Evolutionary conservation across 2,888 invertebrate species (phyloP).

Genomic region (Agrilus biguttatus): DNA sequence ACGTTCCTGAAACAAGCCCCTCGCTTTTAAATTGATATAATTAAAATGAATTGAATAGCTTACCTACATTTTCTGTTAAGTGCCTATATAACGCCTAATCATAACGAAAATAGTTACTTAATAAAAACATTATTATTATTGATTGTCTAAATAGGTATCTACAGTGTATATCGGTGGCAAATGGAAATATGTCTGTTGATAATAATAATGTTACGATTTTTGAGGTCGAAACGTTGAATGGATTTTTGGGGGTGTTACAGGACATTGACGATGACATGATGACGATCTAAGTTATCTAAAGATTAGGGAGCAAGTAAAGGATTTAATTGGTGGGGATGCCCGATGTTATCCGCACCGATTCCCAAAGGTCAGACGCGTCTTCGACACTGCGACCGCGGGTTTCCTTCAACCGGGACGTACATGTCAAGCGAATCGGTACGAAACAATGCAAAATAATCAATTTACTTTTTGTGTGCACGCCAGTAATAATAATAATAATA

Average conservation of each 20-base stretch:
- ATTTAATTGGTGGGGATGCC: slow-evolving; percentile 31
- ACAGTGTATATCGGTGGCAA: too few relatives aligned
- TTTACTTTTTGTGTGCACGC: slow-evolving; percentile 1
- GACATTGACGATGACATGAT: slow-evolving; percentile 8
- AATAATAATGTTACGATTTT: too few relatives aligned
- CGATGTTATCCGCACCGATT: slow-evolving; percentile 40
- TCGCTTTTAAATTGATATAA: too few relatives aligned
- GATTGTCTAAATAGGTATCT: too few relatives aligned
- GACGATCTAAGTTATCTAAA: neutral
- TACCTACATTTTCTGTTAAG: too few relatives aligned
- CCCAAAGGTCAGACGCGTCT: slow-evolving; percentile 33
- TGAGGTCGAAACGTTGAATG: neutral
- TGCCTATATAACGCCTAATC: too few relatives aligned
- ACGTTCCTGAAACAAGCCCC: too few relatives aligned
- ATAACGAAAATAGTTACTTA: too few relatives aligned
- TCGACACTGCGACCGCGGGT: slow-evolving; percentile 46
- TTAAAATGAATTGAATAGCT: too few relatives aligned
- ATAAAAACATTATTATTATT: too few relatives aligned
- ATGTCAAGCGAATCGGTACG: slow-evolving; percentile 76
- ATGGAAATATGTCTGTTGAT: too few relatives aligned
- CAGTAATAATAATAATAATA: slow-evolving; percentile 4
- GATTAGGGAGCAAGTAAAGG: slow-evolving; percentile 11
- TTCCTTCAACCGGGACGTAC: slow-evolving; percentile 82
- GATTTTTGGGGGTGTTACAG: slow-evolving; percentile 21
- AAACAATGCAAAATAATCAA: slow-evolving; percentile 6